phyloP scores from a whole-genome alignment of 2,888 invertebrate genomes.

The Hyles lineata region DNA sequence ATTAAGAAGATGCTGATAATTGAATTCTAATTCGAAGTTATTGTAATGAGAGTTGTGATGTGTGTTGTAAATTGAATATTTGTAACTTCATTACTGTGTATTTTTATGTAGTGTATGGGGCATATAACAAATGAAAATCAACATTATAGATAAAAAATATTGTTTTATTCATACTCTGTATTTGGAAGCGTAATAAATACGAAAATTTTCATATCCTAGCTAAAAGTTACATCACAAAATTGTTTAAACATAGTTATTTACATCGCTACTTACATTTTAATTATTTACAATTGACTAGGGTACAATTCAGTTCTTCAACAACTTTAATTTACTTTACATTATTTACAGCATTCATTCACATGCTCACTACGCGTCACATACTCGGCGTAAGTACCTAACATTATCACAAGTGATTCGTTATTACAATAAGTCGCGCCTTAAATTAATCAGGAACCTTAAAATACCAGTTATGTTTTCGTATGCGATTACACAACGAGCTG shows the following conservation, averaged over 20 bases:
- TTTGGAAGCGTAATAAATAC: constrained; percentile 85
- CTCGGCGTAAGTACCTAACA: constrained; percentile 75
- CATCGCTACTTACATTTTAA: constrained; percentile 55
- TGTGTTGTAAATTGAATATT: constrained; percentile 19
- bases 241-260: constrained; percentile 56
- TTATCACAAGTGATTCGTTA: constrained; percentile 76
- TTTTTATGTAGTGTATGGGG: constrained; percentile 8
- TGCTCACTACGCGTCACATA: constrained; percentile 59
- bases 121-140: constrained; percentile 58
- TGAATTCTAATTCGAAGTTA: constrained; percentile 30
- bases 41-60: constrained; percentile 26
- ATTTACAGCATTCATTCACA: constrained; percentile 63
- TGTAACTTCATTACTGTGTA: constrained; percentile 6
- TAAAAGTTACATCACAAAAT: constrained; percentile 83
- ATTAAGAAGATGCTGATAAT: constrained; percentile 31
- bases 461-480: constrained; percentile 54
- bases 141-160: constrained; percentile 78
- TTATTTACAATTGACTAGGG: constrained; percentile 85
- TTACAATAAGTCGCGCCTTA: constrained; percentile 52
- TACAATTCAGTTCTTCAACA: constrained; percentile 83
- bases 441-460: constrained; percentile 73
- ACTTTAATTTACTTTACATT: constrained; percentile 58
- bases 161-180: constrained; percentile 82
- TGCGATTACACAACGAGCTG: constrained; percentile 43
- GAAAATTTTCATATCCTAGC: constrained; percentile 78